Evolutionary conservation across 2,797 vertebrate genomes (phyloP), one percentile per base, ranked within the genome.

Genomic region (Enoplosus armatus): DNA sequence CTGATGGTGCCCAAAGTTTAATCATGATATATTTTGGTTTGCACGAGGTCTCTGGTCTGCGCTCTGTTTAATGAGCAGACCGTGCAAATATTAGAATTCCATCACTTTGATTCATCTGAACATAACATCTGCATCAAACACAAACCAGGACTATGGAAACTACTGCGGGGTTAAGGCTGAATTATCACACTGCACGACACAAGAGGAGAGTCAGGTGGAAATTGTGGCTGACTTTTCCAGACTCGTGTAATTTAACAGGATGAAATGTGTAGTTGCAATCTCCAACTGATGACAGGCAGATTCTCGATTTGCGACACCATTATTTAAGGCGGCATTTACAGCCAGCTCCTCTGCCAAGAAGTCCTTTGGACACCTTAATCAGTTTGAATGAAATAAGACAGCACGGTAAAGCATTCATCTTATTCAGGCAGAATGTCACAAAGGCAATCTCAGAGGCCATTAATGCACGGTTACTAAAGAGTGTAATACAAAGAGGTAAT

Each of bases 21-120:
- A 87, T 85, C 75, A 73, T 66, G 59, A 85, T 88, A 72, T 77
- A 87, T 89, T 77, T 82, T 66, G 70, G 61, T 77, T 83, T 82
- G 67, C 71, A 75, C 60, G 68, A 82, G 73, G 65, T 67, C 80
- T 71, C 72, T n/a, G n/a, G n/a, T n/a, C n/a, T 56, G 41, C 1
- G 1, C 75, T 58, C 83, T 59, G 31, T 84, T 90, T 87, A 90
- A 89, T 86, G 80, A 87, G 82, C 31, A 72, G 77, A 56, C 31
- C 1, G 61, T 18, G 37, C 47, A 26, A 39, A 59, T 80, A 81
- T 83, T 77, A 75, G 53, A 85, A 73, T 70, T 33, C 24, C 35
- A 61, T 79, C 59, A n/a, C 65, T 72, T 70, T 2, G 1, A 74
- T 87, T 82, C 65, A 68, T 70, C 56, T 50, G 59, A 65, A 62